These are phyloP conservation scores for Drosophila pectinifera DNA, from an alignment of 1,140 invertebrate genomes.

Conservation along the genomic window DNA sequence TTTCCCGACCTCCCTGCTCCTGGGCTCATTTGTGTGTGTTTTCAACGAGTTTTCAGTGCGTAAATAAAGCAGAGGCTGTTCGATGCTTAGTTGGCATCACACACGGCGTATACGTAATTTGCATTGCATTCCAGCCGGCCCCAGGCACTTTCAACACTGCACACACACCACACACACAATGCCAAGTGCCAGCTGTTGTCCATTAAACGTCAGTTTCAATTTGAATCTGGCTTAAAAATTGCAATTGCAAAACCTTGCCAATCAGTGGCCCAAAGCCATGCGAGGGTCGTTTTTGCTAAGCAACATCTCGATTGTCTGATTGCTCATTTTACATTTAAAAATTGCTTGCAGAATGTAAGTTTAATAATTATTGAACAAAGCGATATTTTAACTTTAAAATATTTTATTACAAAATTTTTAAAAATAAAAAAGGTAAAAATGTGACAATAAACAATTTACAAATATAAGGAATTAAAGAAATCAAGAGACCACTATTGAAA, in stretches of 20 bases:
- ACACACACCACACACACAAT: conserved; percentile 4
- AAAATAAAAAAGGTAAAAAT: too few species aligned
- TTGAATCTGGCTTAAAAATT: conserved; percentile 56
- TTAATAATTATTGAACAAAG: too few species aligned
- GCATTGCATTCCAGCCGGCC: conserved; percentile 51
- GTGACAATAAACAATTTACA: too few species aligned
- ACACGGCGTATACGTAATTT: conserved; percentile 73
- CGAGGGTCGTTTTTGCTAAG: too few species aligned
- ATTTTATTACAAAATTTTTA: too few species aligned
- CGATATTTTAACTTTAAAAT: too few species aligned
- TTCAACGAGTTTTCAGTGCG: conserved; percentile 69
- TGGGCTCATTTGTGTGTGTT: conserved; percentile 9
- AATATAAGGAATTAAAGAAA: too few species aligned
- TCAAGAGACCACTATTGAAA: not conserved
- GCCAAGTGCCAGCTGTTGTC: conserved; percentile 51
- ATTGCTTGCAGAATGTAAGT: not conserved
- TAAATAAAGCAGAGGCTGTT: conserved; percentile 59
- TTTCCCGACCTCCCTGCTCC: not conserved
- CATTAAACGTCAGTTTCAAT: conserved; percentile 66
- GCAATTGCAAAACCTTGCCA: conserved; percentile 35
- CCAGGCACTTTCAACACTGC: conserved; percentile 50
- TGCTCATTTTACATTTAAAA: not conserved
- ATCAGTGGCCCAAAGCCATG: not conserved
- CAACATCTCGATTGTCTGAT: not conserved
- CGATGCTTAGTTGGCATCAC: conserved; percentile 47